Evolutionary conservation across 2,888 invertebrate genomes (phyloP).

Genomic region (Melikaiella ostensackeni): DNA sequence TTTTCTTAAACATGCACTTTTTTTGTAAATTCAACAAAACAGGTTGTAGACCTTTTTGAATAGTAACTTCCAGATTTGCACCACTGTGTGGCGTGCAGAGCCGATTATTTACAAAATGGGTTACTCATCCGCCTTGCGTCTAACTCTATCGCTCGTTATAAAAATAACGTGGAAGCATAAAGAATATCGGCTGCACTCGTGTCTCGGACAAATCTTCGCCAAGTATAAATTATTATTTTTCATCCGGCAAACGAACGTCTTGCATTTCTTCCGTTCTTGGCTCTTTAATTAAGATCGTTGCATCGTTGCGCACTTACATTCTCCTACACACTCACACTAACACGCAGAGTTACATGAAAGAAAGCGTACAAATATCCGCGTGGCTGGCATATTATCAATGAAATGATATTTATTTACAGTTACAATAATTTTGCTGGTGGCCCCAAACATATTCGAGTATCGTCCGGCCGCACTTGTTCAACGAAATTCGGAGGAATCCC

Average conservation of each 20-base stretch:
- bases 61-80: too few relatives aligned
- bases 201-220: slow-evolving; percentile 20
- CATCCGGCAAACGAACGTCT: slow-evolving; percentile 1
- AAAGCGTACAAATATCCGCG: slow-evolving; percentile 51
- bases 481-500: slow-evolving; percentile 44
- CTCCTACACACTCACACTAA: slow-evolving; percentile 56
- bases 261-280: not conserved
- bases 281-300: slow-evolving; percentile 38
- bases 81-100: slow-evolving; percentile 52
- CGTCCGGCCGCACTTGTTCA: slow-evolving; percentile 38
- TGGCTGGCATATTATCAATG: slow-evolving; percentile 57
- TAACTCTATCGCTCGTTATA: slow-evolving; percentile 53
- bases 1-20: too few relatives aligned
- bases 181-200: slow-evolving; percentile 45
- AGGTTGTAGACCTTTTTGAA: too few relatives aligned
- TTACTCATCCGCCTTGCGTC: slow-evolving; percentile 56
- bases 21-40: too few relatives aligned
- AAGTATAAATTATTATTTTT: slow-evolving; percentile 31
- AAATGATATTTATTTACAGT: slow-evolving; percentile 72
- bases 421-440: slow-evolving; percentile 62
- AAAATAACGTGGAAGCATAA: slow-evolving; percentile 60
- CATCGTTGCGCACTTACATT: slow-evolving; percentile 55
- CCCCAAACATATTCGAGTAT: slow-evolving; percentile 55
- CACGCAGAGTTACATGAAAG: slow-evolving; percentile 58
- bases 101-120: slow-evolving; percentile 70